Evolutionary conservation across 2,797 vertebrate genomes (phyloP), one percentile per base, ranked within the genome.

Genomic region (Ibycter americanus): DNA sequence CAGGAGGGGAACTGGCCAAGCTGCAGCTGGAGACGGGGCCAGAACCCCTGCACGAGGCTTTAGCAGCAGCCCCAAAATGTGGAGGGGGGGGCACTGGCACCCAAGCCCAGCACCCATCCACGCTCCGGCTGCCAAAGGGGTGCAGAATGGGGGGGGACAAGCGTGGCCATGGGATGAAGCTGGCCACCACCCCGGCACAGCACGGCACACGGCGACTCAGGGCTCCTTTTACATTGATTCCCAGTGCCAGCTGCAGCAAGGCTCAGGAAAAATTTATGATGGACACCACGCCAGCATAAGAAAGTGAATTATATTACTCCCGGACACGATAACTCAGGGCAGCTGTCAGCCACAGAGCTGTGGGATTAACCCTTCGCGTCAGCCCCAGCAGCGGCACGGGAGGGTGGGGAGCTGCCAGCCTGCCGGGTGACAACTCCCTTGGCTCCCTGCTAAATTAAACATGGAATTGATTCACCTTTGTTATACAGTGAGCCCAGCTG

Each of bases 361-460:
- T 0, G 22, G 90, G 95, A 95, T 97, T 97, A 97, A 97, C 95
- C 95, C 96, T 89, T 88, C 3, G 0, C 3, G 1, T 15, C 46
- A 54, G 46, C 59, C 49, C 36, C 20, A 1, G 52, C 62, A 42
- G 76, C 20, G 2, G 76, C 81, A 74, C 23, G 15, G 70, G 46
- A 77, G 86, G 88, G 79, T 58, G 83, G 87, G 81, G 85, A 92
- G 16, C 32, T 19, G 91, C 84, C 94, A 86, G 95, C 74, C 40
- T 7, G 11, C 9, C 9, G 26, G 58, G 62, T 76, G 94, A 96
- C 93, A 88, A 82, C 96, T 97, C 90, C 96, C 82, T 93, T 92
- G 95, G 96, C 93, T 89, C 62, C 25, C 51, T 62, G 96, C 94
- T 94, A 94, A 95, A 92, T 91, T 88, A 97, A 97, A 92, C 95